Conservation (phyloP, 2,888 invertebrate genomes). For the Ennomos quercinarius region DNA sequence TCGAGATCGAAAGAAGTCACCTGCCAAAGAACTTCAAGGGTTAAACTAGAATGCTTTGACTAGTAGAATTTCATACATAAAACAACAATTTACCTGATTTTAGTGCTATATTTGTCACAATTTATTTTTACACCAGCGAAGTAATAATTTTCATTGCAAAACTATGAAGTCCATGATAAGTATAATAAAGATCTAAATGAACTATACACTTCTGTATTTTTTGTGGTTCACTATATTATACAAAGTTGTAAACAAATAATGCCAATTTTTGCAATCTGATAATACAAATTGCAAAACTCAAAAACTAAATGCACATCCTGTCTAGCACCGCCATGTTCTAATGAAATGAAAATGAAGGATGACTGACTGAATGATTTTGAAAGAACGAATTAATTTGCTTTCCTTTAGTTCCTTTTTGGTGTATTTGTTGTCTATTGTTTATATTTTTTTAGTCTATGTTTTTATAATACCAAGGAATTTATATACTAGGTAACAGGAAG, state of each 20-base stretch:
- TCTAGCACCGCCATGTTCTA: constrained; percentile 83
- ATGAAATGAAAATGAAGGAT: constrained; percentile 60
- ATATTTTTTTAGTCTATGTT: constrained; percentile 12
- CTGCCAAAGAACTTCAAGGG: constrained; percentile 25
- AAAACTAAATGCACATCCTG: constrained; percentile 81
- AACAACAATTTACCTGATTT: constrained; percentile 77
- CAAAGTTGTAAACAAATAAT: constrained; percentile 48
- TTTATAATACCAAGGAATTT: constrained; percentile 1
- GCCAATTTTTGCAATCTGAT: constrained; percentile 59
- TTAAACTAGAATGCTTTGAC: constrained; percentile 21
- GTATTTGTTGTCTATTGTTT: constrained; percentile 4
- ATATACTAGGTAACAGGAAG: too few species aligned
- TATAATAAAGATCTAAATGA: constrained; percentile 43
- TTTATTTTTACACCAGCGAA: constrained; percentile 84
- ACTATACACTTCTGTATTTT: constrained; percentile 49
- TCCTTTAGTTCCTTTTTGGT: not conserved
- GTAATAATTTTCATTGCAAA: constrained; percentile 82
- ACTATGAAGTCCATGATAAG: constrained; percentile 54
- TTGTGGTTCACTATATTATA: constrained; percentile 48
- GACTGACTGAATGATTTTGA: constrained; percentile 46
- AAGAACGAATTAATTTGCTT: constrained; percentile 35
- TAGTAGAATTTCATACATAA: constrained; percentile 44
- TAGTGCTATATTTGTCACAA: constrained; percentile 80
- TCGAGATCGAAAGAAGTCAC: constrained; percentile 45
- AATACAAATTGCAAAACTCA: constrained; percentile 68